Conservation (phyloP, 2,797 vertebrate genomes). For the Tolypeutes matacus region DNA sequence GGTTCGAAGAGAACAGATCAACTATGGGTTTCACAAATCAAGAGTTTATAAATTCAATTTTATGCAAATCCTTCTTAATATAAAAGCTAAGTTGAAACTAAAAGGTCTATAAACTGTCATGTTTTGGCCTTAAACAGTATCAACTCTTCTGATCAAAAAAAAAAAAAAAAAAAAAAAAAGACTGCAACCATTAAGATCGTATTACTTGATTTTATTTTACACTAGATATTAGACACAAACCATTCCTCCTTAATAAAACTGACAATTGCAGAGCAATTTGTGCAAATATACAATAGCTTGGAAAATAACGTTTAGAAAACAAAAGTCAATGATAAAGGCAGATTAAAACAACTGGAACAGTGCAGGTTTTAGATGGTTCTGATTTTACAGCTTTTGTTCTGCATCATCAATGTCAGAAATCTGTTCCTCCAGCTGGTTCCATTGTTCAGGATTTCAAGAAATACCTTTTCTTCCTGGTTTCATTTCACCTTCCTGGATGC, state of each 20-base stretch:
- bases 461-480: conserved; percentile 89
- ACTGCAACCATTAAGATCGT: conserved; percentile 84
- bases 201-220: conserved; percentile 87
- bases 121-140: conserved; percentile 78
- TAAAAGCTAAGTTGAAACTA: conserved; percentile 71
- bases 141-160: conserved; percentile 81
- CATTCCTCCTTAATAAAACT: background rate
- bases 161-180: conserved; percentile 85
- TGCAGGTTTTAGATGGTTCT: too few relatives aligned
- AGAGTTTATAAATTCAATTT: conserved; percentile 59
- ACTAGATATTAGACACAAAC: conserved; percentile 84
- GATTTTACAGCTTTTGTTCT: conserved; percentile 94
- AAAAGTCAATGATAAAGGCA: too few relatives aligned
- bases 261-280: conserved; percentile 8
- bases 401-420: conserved; percentile 98
- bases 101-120: conserved; percentile 57
- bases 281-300: conserved; percentile 91
- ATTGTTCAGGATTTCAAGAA: conserved; percentile 97
- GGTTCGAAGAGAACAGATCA: conserved; percentile 58
- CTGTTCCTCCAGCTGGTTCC: conserved; percentile 86
- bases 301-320: conserved; percentile 79
- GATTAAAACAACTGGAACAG: too few relatives aligned
- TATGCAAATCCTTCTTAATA: conserved; percentile 39
- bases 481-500: too few relatives aligned
- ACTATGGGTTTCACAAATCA: conserved; percentile 57